phyloP scores from a whole-genome alignment of 2,888 invertebrate species.

The Erynnis tages region DNA sequence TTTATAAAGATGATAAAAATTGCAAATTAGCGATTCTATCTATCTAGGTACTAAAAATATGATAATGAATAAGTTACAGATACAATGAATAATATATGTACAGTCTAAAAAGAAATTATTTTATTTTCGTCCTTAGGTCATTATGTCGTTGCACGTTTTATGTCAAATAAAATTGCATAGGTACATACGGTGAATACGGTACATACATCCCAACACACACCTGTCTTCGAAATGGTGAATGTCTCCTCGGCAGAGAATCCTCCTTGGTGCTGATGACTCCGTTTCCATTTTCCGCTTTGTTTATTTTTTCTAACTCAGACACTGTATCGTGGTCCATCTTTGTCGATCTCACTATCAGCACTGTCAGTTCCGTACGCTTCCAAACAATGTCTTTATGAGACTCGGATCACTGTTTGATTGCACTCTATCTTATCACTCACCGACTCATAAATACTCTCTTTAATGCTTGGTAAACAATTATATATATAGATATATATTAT shows the following conservation, averaged over 20 bases:
- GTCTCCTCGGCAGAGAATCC: constrained; percentile 36
- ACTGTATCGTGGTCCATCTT: constrained; percentile 56
- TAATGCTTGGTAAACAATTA: constrained; percentile 8
- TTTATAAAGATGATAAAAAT: too few relatives aligned
- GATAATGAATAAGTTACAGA: too few relatives aligned
- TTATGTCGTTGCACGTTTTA: too few relatives aligned
- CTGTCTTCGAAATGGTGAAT: constrained; percentile 61
- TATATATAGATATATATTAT: constrained; percentile 1
- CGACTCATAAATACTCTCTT: constrained; percentile 29
- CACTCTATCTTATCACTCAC: constrained; percentile 38
- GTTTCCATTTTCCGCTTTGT: constrained; percentile 49
- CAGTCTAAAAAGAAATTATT: too few relatives aligned
- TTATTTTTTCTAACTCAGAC: constrained; percentile 62
- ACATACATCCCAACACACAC: constrained; percentile 48
- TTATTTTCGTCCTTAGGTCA: too few relatives aligned
- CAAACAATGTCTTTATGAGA: constrained; percentile 32
- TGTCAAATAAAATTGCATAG: too few relatives aligned
- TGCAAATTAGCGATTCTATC: too few relatives aligned
- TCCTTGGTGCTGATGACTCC: constrained; percentile 44
- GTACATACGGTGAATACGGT: too few relatives aligned
- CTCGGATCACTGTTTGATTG: constrained; percentile 36
- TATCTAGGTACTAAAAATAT: too few relatives aligned
- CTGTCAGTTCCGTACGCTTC: constrained; percentile 32
- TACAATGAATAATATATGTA: too few relatives aligned
- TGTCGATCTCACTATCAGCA: constrained; percentile 44